Conservation (phyloP, 1,140 invertebrate genomes). For the Drosophila parvula region DNA sequence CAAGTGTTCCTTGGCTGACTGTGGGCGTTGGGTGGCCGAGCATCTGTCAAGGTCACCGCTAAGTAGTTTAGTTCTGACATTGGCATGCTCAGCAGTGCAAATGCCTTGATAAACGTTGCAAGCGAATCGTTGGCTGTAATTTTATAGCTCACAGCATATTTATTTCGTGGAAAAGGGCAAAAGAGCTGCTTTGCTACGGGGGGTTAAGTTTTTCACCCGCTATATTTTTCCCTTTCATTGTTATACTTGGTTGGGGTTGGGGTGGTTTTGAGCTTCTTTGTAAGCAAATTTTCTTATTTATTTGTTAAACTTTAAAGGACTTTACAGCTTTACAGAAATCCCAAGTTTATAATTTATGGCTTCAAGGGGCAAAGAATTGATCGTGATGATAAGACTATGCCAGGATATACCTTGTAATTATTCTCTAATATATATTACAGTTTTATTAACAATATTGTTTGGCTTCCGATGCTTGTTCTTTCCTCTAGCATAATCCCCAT, state of each 20-base stretch:
- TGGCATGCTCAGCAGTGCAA: conserved; percentile 48
- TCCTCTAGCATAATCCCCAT: conserved; percentile 1
- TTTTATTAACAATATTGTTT: background rate
- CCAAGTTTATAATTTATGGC: conserved; percentile 1
- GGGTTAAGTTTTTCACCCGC: too few species aligned
- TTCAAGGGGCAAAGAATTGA: background rate
- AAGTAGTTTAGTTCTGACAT: conserved; percentile 54
- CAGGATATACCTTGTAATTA: background rate
- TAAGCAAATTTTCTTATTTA: conserved; percentile 37
- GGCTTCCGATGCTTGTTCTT: background rate
- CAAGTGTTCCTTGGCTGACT: background rate
- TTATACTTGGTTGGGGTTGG: conserved; percentile 18
- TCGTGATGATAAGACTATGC: background rate
- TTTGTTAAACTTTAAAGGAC: conserved; percentile 14
- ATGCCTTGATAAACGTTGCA: conserved; percentile 55
- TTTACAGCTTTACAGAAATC: background rate
- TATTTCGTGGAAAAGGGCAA: conserved; percentile 15
- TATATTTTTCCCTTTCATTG: conserved; percentile 10
- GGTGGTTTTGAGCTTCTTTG: conserved; percentile 1
- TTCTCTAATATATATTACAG: background rate
- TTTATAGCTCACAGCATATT: conserved; percentile 52
- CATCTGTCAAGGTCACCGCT: conserved; percentile 46
- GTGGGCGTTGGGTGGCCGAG: conserved; percentile 1
- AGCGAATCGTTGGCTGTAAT: conserved; percentile 18
- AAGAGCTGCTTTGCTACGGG: conserved; percentile 2